Evolutionary conservation across 1,140 invertebrate species (phyloP), one percentile per base, ranked within the genome.

Genomic region (Temnothorax nylanderi): DNA sequence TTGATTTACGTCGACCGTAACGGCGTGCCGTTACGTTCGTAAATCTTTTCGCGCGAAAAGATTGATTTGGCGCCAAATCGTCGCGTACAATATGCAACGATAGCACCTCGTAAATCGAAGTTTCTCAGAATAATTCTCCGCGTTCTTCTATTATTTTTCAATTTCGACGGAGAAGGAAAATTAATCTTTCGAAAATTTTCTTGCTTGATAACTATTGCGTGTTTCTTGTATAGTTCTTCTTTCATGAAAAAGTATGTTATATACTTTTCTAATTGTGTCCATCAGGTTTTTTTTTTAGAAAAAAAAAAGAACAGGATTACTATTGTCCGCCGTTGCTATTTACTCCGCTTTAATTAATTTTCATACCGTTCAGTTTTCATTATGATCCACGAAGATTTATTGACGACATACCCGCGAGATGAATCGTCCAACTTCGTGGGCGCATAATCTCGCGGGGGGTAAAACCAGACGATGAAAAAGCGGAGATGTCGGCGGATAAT

Each of bases 31-130:
- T 84, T 58, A 21, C 51, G 21, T 44, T 41, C 26, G 54, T 75
- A 75, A 84, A 84, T 75, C 69, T 75, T 60, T 44, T 26, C 80
- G 37, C 3, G 32, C 8, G 21, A 11, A 26, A 32, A 74, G 67
- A 82, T 82, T 60, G 41, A 82, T 82, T 60, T 74, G 80, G 54
- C 67, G 67, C n/a, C 69, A 51, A 84, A 84, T 84, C 13, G 54
- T 82, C 41, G 62, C 16, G 7, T 41, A 21, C 11, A 10, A 7
- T 51, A 67, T 80, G 21, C 76, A 67, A 34, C 7, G 67, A 37
- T 47, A 13, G 11, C 80, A 74, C 13, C 71, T 75, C 44, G 69
- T 74, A 74, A 74, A 84, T 84, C 13, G 16, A 10, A 41, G 78
- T 3, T 49, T 74, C 16, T 32, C 5, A 21, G 75, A 71, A 54